These are phyloP conservation scores for Hyalella azteca DNA, from an alignment of 2,888 invertebrate genomes.

Conservation along the genomic window DNA sequence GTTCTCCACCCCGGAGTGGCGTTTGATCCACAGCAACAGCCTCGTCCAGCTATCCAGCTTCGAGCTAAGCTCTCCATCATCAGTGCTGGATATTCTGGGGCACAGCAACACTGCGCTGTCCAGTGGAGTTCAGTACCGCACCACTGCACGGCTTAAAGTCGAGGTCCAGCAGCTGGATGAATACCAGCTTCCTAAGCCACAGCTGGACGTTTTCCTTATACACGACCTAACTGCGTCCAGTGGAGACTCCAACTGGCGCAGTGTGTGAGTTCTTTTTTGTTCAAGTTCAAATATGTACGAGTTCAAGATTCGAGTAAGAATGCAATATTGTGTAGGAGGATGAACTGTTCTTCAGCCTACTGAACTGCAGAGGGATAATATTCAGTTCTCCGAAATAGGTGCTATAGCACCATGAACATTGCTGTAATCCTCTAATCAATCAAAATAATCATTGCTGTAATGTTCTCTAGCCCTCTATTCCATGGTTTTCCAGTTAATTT, in stretches of 20 bases:
- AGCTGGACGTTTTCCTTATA: background rate
- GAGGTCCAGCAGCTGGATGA: background rate
- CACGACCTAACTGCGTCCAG: background rate
- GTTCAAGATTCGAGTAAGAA: too few species aligned
- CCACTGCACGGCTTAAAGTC: slow-evolving; percentile 1
- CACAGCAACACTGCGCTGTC: slow-evolving; percentile 26
- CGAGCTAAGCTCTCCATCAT: background rate
- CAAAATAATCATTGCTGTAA: too few species aligned
- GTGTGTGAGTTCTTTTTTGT: slow-evolving; percentile 38
- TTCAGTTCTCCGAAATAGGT: too few species aligned
- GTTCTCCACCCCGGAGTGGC: slow-evolving; percentile 19
- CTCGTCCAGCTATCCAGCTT: slow-evolving; percentile 10
- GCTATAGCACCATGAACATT: too few species aligned
- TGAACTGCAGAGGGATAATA: too few species aligned
- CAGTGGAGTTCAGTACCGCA: background rate
- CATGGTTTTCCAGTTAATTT: too few species aligned
- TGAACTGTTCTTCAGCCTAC: too few species aligned
- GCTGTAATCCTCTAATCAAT: too few species aligned
- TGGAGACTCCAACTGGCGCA: slow-evolving; percentile 2
- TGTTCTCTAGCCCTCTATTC: too few species aligned
- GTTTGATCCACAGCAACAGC: background rate
- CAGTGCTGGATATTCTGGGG: slow-evolving; percentile 19
- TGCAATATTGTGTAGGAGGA: too few species aligned
- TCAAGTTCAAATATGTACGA: too few species aligned
- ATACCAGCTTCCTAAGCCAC: background rate